These are phyloP conservation scores for Astur gentilis DNA, from an alignment of 2,113 vertebrate species.

Conservation along the genomic window DNA sequence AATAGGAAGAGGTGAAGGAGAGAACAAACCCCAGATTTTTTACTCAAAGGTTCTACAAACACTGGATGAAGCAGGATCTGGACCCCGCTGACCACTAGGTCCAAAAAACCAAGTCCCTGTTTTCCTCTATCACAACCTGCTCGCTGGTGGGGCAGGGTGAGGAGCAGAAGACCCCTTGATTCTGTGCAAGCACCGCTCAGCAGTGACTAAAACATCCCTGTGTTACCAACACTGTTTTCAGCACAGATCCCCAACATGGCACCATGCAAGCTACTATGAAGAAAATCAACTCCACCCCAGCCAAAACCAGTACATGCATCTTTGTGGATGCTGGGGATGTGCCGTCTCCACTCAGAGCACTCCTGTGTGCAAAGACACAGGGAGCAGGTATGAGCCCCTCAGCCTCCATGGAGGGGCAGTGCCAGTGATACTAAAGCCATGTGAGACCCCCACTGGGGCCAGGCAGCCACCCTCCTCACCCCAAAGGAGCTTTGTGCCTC, in stretches of 20 bases:
- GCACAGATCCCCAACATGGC: not conserved
- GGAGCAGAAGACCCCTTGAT: not conserved
- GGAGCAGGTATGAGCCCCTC: not conserved
- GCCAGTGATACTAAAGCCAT: accelerated
- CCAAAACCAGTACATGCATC: accelerated
- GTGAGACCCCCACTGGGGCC: not conserved
- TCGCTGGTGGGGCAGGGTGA: accelerated
- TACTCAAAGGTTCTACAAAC: not conserved
- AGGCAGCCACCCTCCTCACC: not conserved
- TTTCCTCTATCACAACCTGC: not conserved
- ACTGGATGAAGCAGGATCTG: not conserved
- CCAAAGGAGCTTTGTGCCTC: not conserved
- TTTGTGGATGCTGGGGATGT: not conserved
- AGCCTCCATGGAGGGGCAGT: not conserved
- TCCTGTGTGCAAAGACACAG: not conserved
- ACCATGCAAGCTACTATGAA: not conserved
- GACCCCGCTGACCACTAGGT: not conserved
- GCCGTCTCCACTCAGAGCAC: no score
- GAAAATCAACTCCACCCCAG: no score
- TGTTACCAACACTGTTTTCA: accelerated
- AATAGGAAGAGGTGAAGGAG: not conserved
- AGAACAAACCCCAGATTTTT: not conserved
- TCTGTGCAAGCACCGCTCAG: not conserved
- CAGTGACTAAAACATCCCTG: accelerated
- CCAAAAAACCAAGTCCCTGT: not conserved